Conservation (phyloP, 2,113 vertebrate genomes). For the Tursiops truncatus region DNA sequence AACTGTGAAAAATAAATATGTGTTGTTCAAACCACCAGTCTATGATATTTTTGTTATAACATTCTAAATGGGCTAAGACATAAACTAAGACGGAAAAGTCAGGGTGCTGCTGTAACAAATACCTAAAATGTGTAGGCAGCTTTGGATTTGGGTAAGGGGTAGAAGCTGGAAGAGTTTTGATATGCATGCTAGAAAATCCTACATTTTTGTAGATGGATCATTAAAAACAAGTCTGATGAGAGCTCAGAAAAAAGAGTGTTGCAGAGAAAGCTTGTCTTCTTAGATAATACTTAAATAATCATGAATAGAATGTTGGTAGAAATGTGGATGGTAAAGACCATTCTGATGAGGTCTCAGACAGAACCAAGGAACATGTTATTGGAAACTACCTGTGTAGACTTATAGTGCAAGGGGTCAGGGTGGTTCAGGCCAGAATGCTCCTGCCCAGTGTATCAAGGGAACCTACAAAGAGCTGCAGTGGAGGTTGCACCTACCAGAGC, state of each 20-base stretch:
- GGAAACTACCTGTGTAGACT: neutral
- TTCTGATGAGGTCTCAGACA: neutral
- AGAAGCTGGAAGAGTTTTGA: neutral
- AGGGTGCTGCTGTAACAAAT: neutral
- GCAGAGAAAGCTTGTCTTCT: neutral
- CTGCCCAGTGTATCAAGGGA: neutral
- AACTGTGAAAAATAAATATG: neutral
- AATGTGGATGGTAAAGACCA: neutral
- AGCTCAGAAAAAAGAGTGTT: neutral
- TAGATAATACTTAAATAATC: neutral
- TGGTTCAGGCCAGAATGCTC: no score
- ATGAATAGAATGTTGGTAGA: neutral
- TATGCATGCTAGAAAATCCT: neutral
- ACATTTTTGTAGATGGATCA: neutral
- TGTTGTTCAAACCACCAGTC: neutral
- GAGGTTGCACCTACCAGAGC: accelerated
- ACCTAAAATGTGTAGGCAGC: neutral
- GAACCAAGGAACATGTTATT: neutral
- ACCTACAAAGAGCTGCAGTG: no score
- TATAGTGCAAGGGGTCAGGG: no score
- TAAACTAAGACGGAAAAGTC: neutral
- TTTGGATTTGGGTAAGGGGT: neutral
- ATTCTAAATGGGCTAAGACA: neutral
- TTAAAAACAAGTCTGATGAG: neutral
- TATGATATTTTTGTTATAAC: neutral